phyloP scores from a whole-genome alignment of 2,113 vertebrate genomes.

The Ramphastos sulfuratus region DNA sequence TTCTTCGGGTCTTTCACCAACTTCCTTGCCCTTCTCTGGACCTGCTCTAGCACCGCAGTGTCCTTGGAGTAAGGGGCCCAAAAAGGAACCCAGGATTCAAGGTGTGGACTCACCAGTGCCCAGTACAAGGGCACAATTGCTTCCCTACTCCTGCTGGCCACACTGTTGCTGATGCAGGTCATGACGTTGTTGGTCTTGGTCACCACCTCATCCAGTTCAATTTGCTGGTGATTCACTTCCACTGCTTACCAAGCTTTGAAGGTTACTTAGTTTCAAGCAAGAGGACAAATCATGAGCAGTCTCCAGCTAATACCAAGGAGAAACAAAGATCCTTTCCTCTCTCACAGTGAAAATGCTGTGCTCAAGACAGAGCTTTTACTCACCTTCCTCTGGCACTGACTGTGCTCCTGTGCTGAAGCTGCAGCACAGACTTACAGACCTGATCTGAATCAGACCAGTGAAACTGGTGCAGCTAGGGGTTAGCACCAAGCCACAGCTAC shows the following conservation, averaged over 20 bases:
- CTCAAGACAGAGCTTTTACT: background rate
- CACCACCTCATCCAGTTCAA: too few relatives aligned
- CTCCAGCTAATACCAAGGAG: background rate
- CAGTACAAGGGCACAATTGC: too few relatives aligned
- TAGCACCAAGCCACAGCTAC: background rate
- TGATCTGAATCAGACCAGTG: background rate
- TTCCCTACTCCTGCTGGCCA: too few relatives aligned
- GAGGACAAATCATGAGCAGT: background rate
- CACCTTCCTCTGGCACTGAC: background rate
- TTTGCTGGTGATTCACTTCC: background rate
- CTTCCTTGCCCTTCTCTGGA: too few relatives aligned
- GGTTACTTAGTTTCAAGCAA: background rate
- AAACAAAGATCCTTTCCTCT: fast-evolving
- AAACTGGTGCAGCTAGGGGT: background rate
- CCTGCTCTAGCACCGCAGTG: too few relatives aligned
- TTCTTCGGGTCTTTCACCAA: too few relatives aligned
- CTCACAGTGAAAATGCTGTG: fast-evolving
- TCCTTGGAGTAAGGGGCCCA: too few relatives aligned
- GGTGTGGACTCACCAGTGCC: too few relatives aligned
- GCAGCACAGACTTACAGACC: background rate
- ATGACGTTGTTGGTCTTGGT: too few relatives aligned
- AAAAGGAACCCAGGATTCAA: too few relatives aligned
- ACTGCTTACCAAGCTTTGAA: background rate
- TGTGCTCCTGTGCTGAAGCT: background rate
- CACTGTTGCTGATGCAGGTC: too few relatives aligned